Evolutionary conservation across 2,113 vertebrate genomes (phyloP), one percentile per base, ranked within the genome.

Genomic region (Scopus umbretta): DNA sequence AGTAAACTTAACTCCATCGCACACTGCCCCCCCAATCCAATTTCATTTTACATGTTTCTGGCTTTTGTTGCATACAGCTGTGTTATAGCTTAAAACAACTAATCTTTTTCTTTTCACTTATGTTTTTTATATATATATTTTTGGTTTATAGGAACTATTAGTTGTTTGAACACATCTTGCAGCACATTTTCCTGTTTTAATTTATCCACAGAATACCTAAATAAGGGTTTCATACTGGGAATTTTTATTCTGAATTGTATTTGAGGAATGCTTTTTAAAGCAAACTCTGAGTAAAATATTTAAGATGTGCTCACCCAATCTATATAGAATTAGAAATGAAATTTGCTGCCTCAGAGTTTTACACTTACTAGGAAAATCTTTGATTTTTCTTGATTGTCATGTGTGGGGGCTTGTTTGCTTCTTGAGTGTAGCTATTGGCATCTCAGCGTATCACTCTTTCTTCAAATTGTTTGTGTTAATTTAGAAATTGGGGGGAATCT

Each of bases 11-110:
- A 91, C 86, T 76, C 86, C 40, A 52, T 22, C 10, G 34, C 78
- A 80, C 25, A 49, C 85, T 91, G 49, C 72, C 67, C 45, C 71
- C 58, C n/a, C 34, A 20, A 86, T 89, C 71, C 65, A 71, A 84
- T 88, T 97, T 98, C 82, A 95, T 96, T 98, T 98, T 96, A 96
- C 87, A 59, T 87, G 94, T 96, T 95, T 94, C 94, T 86, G 83
- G 88, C 90, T 95, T 97, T 97, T 96, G 97, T 97, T 96, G 70
- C 89, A 47, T 96, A 86, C 96, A 98, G 97, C 98, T 98, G 97
- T 79, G 71, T 91, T 97, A 94, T 73, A 90, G 96, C 94, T 88
- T 93, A 81, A 92, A 97, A 91, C 96, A 98, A 94, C 95, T 96
- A 79, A 96, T 97, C 86, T 88, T 93, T 96, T 97, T 90, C 83